Evolutionary conservation across 2,797 vertebrate species (phyloP), one percentile per base, ranked within the genome.

Genomic region (Esox lucius): DNA sequence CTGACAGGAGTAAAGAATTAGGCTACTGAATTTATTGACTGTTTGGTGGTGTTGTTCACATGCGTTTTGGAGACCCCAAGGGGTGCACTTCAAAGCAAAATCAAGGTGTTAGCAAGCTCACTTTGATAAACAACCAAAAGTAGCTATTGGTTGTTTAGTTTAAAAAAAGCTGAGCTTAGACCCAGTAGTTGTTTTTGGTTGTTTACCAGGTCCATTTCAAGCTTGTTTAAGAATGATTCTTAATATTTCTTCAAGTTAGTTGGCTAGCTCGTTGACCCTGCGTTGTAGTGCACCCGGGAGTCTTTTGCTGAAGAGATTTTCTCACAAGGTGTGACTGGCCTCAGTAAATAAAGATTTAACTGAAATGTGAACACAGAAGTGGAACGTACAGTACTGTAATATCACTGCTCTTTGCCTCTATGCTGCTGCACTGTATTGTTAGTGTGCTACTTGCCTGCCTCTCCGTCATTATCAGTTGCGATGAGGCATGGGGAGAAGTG

Each of bases 351-450:
- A 11, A 46, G 42, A 13, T 11, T 22, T 59, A 24, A 24, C 5
- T 59, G 22, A 59, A 59, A 22, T 59, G 11, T 13, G 62, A 28
- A 75, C 70, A 81, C 84, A 26, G 72, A 83, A 80, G 78, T 62
- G 39, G 65, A 33, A 53, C 65, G 71, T 79, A 76, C 82, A 89
- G 84, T 83, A 83, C 80, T 85, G 85, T 84, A 84, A 81, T 80
- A 86, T 80, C 81, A 87, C 82, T 83, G 84, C 84, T 87, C 84
- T 86, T 87, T 84, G 88, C 86, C 84, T 86, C 85, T 61, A 79
- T 72, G 81, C 83, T 78, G 77, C 76, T 85, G 86, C 87, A 85
- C 87, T 85, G 68, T 76, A 33, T 64, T 1, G 65, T 51, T 62
- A 76, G 87, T 85, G 83, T 81, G 61, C 42, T 46, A 46, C 3